A percentile compares a stretch with the other conserved stretches of the same genome.
Conservation (phyloP, 2,888 invertebrate genomes). For the Lithophane leautieri region DNA sequence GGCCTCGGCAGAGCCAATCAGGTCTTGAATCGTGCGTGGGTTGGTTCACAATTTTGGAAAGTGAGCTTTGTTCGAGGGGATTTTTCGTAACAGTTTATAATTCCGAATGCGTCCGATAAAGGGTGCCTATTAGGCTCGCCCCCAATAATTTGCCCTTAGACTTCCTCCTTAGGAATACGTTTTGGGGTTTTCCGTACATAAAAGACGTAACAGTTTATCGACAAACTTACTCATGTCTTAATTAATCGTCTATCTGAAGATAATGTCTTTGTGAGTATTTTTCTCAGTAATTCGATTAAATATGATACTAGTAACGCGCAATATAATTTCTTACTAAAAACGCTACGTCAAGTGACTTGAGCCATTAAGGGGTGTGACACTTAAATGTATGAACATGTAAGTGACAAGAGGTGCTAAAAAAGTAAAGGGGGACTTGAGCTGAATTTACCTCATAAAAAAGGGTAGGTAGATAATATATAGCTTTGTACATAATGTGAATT, state of each 20-base stretch:
- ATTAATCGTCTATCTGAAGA: constrained; percentile 4
- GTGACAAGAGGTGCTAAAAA: constrained; percentile 53
- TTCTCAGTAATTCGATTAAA: constrained; percentile 31
- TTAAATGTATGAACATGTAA: constrained; percentile 51
- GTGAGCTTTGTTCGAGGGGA: constrained; percentile 13
- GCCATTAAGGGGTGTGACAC: constrained; percentile 42
- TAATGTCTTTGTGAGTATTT: constrained; percentile 3
- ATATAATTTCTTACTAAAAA: constrained; percentile 24
- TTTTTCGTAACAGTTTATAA: constrained; percentile 44
- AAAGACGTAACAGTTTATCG: background rate
- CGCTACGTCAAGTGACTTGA: constrained; percentile 40
- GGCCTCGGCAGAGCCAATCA: constrained; percentile 38
- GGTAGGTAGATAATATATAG: background rate
- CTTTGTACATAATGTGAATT: background rate
- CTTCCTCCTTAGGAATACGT: background rate
- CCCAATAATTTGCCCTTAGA: constrained; percentile 11
- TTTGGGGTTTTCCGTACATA: background rate
- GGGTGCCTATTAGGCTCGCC: constrained; percentile 18
- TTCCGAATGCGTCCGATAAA: constrained; percentile 33
- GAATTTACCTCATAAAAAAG: constrained; percentile 10
- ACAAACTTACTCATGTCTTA: background rate
- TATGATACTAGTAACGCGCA: background rate
- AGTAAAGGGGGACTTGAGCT: constrained; percentile 47
- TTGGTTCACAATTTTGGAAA: constrained; percentile 36
- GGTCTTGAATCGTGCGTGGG: constrained; percentile 37